Conservation (phyloP, 2,888 invertebrate species). For the Maniola hyperantus region DNA sequence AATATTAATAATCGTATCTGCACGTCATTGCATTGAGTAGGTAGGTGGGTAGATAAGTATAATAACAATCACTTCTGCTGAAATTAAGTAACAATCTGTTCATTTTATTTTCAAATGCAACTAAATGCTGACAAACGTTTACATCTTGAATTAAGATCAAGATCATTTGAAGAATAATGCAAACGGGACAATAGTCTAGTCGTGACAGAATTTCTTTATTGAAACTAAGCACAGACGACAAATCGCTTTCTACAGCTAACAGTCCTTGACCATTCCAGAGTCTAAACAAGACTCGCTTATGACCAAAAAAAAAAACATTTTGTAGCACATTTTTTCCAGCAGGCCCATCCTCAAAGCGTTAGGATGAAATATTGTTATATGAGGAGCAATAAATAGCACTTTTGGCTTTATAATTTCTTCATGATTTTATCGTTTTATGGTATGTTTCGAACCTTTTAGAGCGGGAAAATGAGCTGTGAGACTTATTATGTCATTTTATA, state of each 20-base stretch:
- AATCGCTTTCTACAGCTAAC: slow-evolving; percentile 61
- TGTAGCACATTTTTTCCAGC: slow-evolving; percentile 47
- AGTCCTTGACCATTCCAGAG: slow-evolving; percentile 71
- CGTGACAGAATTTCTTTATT: slow-evolving; percentile 69
- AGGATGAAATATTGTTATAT: slow-evolving; percentile 78
- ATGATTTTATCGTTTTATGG: slow-evolving; percentile 75
- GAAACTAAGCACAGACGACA: slow-evolving; percentile 36
- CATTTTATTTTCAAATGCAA: neutral
- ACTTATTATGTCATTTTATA: slow-evolving; percentile 60
- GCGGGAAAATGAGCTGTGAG: slow-evolving; percentile 54
- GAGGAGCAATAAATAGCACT: slow-evolving; percentile 68
- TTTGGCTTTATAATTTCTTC: slow-evolving; percentile 62
- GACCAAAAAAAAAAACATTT: slow-evolving; percentile 53
- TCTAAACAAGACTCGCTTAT: slow-evolving; percentile 63
- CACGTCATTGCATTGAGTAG: slow-evolving; percentile 9
- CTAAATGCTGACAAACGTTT: slow-evolving; percentile 11
- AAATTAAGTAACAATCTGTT: neutral
- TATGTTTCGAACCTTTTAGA: slow-evolving; percentile 61
- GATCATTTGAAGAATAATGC: slow-evolving; percentile 58
- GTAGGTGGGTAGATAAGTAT: neutral
- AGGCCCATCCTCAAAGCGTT: slow-evolving; percentile 52
- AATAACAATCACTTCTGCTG: neutral
- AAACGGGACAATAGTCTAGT: slow-evolving; percentile 59
- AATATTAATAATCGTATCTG: slow-evolving; percentile 13
- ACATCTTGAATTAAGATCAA: slow-evolving; percentile 54